Evolutionary conservation across 1,140 invertebrate species (phyloP).

Genomic region (Galendromus occidentalis): DNA sequence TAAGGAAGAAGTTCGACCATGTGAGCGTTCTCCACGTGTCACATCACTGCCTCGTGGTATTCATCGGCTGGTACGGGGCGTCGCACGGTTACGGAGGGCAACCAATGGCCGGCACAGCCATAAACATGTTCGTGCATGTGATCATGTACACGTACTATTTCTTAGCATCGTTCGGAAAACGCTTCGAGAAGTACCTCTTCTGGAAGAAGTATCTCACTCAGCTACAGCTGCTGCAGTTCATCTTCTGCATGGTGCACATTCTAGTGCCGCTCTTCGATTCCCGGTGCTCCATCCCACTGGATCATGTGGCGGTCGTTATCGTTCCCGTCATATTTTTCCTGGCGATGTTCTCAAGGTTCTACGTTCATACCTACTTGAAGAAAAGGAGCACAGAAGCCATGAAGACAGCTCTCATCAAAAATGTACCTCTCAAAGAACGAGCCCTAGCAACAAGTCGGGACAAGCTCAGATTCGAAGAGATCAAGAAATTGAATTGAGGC

Average conservation of each 20-base stretch:
- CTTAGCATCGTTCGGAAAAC: constrained; percentile 31
- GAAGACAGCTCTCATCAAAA: too few species aligned
- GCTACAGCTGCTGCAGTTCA: constrained; percentile 29
- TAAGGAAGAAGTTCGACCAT: constrained; percentile 51
- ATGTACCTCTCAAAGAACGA: too few species aligned
- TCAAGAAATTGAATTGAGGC: too few species aligned
- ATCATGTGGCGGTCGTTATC: background rate
- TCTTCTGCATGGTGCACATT: constrained; percentile 26
- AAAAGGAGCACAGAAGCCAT: background rate
- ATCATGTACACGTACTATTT: constrained; percentile 35
- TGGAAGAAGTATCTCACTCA: constrained; percentile 36
- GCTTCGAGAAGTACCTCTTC: constrained; percentile 31
- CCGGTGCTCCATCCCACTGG: background rate
- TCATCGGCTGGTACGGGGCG: constrained; percentile 85
- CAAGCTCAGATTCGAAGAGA: too few species aligned
- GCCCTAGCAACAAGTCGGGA: too few species aligned
- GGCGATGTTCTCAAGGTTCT: constrained; percentile 4
- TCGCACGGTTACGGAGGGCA: constrained; percentile 9
- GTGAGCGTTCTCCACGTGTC: constrained; percentile 69
- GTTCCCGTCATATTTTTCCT: background rate
- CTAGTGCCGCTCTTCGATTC: background rate
- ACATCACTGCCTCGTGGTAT: constrained; percentile 85
- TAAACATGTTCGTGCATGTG: constrained; percentile 64
- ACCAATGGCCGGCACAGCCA: constrained; percentile 19
- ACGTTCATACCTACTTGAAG: background rate